Conservation (phyloP, 1,140 invertebrate species). For the Zophobas morio region DNA sequence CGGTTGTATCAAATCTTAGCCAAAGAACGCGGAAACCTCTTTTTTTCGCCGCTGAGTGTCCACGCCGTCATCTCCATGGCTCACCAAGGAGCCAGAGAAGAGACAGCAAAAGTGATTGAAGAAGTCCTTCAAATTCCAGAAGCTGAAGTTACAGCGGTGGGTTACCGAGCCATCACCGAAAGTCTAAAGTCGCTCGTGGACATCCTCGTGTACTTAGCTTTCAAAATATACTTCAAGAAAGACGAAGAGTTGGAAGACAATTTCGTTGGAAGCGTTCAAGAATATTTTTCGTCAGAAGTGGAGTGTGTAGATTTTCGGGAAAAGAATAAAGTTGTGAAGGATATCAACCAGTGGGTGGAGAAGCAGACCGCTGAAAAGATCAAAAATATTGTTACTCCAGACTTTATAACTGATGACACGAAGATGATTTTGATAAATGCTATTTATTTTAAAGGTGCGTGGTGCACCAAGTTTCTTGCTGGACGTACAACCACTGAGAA, state of each 20-base stretch:
- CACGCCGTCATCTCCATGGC: constrained; percentile 68
- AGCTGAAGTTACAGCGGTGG: constrained; percentile 55
- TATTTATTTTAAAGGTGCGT: constrained; percentile 87
- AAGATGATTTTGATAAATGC: constrained; percentile 85
- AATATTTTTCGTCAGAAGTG: constrained; percentile 68
- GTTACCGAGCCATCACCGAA: constrained; percentile 65
- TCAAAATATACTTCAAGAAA: constrained; percentile 75
- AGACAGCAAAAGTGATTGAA: constrained; percentile 72
- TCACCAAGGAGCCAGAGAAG: constrained; percentile 70
- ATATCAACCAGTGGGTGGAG: constrained; percentile 82
- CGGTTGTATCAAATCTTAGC: constrained; percentile 57
- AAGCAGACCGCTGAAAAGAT: constrained; percentile 83
- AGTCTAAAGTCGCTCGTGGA: constrained; percentile 66
- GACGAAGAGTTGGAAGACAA: constrained; percentile 58
- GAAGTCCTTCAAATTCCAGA: constrained; percentile 55
- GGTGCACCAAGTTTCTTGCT: constrained; percentile 73
- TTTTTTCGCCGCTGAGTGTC: constrained; percentile 68
- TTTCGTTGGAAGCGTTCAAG: constrained; percentile 66
- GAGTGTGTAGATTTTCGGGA: constrained; percentile 72
- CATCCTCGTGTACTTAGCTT: constrained; percentile 74
- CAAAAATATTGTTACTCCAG: constrained; percentile 74
- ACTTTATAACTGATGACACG: constrained; percentile 71
- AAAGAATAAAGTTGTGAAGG: constrained; percentile 64
- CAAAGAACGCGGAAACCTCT: constrained; percentile 64
- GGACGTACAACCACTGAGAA: constrained; percentile 70